Evolutionary conservation across 2,797 vertebrate species (phyloP).

Genomic region (Eidolon dupreanum): DNA sequence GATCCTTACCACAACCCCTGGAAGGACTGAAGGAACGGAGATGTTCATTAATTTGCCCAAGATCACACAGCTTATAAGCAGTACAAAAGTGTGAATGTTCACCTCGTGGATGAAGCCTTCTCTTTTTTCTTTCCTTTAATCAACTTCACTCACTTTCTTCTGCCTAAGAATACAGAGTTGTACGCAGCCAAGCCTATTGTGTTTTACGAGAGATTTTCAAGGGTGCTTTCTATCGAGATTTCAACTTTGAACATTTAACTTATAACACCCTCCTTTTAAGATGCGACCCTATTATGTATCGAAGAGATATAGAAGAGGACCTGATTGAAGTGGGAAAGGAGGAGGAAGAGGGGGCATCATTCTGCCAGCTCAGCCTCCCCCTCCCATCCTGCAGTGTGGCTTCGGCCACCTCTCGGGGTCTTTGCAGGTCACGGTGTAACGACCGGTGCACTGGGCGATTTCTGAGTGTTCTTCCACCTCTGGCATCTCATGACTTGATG

Average conservation of each 20-base stretch:
- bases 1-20: background rate
- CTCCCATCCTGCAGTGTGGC: background rate
- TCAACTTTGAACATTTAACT: background rate
- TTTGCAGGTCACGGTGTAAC: background rate
- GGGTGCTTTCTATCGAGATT: background rate
- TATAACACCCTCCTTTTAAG: background rate
- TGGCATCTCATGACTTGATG: background rate
- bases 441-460: background rate
- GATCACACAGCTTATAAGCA: background rate
- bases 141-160: background rate
- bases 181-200: background rate
- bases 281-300: rapidly evolving
- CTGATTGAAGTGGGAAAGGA: background rate
- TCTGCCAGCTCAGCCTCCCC: background rate
- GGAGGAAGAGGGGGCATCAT: background rate
- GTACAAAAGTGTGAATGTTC: background rate
- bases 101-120: background rate
- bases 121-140: background rate
- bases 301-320: background rate
- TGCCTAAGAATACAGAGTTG: background rate
- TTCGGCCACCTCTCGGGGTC: background rate
- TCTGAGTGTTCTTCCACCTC: background rate
- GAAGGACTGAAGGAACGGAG: constrained; percentile 12
- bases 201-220: background rate
- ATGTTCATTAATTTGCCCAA: background rate